phyloP scores from a whole-genome alignment of 2,113 vertebrate genomes.

The Plectropomus leopardus region DNA sequence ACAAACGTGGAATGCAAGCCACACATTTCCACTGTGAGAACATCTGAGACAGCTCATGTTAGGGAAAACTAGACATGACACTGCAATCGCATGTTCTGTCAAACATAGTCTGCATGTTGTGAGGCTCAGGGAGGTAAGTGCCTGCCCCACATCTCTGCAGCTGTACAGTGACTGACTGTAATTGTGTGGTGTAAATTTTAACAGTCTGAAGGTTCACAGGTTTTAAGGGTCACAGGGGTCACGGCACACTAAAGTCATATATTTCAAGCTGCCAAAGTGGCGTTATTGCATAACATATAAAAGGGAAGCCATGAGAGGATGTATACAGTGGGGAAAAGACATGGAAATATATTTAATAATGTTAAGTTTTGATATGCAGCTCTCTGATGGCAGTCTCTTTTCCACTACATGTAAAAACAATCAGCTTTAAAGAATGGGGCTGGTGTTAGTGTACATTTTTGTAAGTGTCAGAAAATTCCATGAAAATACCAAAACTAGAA shows the following conservation, averaged over 20 bases:
- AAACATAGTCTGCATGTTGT: conserved; percentile 9
- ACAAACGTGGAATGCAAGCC: conserved; percentile 9
- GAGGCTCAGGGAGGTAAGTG: neutral
- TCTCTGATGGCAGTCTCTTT: neutral
- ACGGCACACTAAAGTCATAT: neutral
- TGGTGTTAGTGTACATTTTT: neutral
- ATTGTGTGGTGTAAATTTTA: conserved; percentile 30
- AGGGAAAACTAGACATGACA: conserved; percentile 14
- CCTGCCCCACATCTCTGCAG: conserved; percentile 19
- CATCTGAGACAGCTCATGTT: conserved; percentile 7
- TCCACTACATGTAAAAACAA: too few species aligned
- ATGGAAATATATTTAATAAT: neutral
- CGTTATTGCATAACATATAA: conserved; percentile 35
- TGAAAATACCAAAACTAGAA: too few species aligned
- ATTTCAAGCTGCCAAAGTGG: conserved; percentile 26
- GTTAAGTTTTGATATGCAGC: neutral
- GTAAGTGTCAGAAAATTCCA: too few species aligned
- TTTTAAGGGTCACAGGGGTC: conserved; percentile 4
- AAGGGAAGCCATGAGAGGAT: neutral
- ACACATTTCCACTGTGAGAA: neutral
- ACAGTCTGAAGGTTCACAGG: conserved; percentile 12
- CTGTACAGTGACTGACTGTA: conserved; percentile 32
- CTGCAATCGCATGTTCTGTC: conserved; percentile 27
- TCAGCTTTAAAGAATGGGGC: neutral
- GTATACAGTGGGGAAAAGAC: neutral